Percentiles rank a stretch among this genome's conserved stretches.
Evolutionary conservation across 2,113 vertebrate genomes (phyloP).

Genomic region (Callipepla californica): DNA sequence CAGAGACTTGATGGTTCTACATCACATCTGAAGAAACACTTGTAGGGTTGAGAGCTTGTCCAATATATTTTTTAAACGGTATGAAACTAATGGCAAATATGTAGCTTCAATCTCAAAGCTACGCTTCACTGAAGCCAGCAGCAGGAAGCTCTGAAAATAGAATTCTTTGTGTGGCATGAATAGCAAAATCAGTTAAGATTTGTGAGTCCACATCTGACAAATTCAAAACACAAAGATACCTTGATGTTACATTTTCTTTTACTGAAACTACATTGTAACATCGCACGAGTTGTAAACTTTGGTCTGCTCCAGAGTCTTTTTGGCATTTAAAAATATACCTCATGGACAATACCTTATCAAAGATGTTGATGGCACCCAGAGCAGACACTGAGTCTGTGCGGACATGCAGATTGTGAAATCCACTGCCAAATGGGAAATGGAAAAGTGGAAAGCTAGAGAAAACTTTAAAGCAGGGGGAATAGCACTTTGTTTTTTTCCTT

Average conservation of each 20-base stretch:
- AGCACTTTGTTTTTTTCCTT: not conserved
- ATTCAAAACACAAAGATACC: not conserved
- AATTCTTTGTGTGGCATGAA: not conserved
- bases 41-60: not conserved
- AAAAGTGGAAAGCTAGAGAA: not conserved
- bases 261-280: not conserved
- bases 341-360: not conserved
- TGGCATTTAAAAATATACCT: not conserved
- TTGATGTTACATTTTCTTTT: not conserved
- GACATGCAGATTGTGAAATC: not conserved
- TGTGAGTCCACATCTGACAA: not conserved
- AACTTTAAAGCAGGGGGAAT: not conserved
- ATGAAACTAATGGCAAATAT: not conserved
- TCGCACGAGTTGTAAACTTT: not conserved
- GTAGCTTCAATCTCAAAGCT: not conserved
- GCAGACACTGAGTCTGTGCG: not conserved
- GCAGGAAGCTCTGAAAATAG: not conserved
- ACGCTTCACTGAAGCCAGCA: not conserved
- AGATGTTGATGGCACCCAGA: not conserved
- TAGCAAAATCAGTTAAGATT: not conserved
- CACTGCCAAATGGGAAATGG: not conserved
- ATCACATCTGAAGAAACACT: not conserved
- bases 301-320: not conserved
- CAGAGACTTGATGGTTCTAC: not conserved
- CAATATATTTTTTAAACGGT: not conserved